Evolutionary conservation across 2,888 invertebrate species (phyloP).

Genomic region (Drosophila leonis): DNA sequence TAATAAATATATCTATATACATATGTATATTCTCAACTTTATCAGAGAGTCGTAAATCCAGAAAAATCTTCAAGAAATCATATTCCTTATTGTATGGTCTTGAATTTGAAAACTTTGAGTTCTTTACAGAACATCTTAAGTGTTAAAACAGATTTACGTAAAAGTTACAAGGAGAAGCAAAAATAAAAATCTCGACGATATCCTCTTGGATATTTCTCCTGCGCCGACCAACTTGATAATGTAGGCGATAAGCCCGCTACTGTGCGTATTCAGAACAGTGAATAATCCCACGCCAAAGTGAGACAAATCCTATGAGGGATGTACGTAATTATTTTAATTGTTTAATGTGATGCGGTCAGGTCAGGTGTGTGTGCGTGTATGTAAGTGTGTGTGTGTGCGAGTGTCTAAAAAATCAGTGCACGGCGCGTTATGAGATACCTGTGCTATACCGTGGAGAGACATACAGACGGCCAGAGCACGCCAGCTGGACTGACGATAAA

Average conservation of each 20-base stretch:
- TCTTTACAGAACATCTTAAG: neutral
- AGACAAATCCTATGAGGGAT: constrained; percentile 76
- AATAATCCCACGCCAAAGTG: constrained; percentile 47
- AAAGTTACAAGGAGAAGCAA: neutral
- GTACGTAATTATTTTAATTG: constrained; percentile 81
- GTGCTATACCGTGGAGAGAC: constrained; percentile 26
- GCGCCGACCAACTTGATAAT: neutral
- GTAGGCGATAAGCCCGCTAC: constrained; percentile 9
- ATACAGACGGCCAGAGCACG: neutral
- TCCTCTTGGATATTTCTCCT: neutral
- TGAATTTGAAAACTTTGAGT: neutral
- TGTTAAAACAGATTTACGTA: no score
- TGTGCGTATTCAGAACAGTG: constrained; percentile 23
- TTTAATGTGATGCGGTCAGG: constrained; percentile 78
- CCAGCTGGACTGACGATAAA: constrained; percentile 58
- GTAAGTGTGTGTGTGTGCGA: constrained; percentile 21
- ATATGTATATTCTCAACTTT: neutral
- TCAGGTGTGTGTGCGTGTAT: constrained; percentile 44
- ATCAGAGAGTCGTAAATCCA: neutral
- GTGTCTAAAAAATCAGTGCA: constrained; percentile 57
- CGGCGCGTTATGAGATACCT: constrained; percentile 23
- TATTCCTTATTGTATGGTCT: neutral
- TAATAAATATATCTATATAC: no score
- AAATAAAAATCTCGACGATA: neutral
- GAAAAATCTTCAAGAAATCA: neutral